These are phyloP conservation scores for Glareola pratincola DNA, from an alignment of 2,113 vertebrate genomes.

Conservation along the genomic window DNA sequence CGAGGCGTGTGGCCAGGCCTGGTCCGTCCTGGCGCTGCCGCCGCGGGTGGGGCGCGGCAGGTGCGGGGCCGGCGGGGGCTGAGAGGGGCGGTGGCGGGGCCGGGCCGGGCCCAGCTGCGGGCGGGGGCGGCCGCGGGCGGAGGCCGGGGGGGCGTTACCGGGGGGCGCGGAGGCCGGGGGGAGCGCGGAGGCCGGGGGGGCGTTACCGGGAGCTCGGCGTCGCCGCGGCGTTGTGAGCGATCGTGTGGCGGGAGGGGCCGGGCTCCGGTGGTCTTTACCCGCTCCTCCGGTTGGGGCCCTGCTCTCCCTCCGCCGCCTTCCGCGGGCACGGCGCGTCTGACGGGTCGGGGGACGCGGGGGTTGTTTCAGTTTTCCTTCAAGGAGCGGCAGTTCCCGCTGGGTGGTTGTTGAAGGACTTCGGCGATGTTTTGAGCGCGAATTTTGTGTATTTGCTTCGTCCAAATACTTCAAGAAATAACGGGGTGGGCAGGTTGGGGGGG, in stretches of 20 bases:
- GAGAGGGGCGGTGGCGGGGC: background rate
- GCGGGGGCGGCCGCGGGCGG: background rate
- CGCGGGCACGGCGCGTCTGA: background rate
- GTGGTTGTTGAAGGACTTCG: background rate
- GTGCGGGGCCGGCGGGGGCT: background rate
- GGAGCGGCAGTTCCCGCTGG: rapidly evolving
- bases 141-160: background rate
- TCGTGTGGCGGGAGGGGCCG: background rate
- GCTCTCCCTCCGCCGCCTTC: no score
- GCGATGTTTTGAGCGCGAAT: rapidly evolving
- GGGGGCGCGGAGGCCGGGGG: background rate
- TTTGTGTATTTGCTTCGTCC: rapidly evolving
- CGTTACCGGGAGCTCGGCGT: background rate
- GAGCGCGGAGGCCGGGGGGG: background rate
- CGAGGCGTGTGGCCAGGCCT: no score
- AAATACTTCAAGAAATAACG: rapidly evolving
- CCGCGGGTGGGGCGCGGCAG: background rate
- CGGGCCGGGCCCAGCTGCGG: background rate
- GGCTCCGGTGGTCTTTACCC: background rate
- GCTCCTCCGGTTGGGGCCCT: background rate
- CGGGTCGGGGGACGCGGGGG: rapidly evolving
- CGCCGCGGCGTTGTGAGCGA: background rate
- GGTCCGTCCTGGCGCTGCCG: no score
- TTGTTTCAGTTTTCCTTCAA: rapidly evolving
- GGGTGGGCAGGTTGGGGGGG: rapidly evolving